Evolutionary conservation across 2,113 vertebrate genomes (phyloP).

Genomic region (Pipra filicauda): DNA sequence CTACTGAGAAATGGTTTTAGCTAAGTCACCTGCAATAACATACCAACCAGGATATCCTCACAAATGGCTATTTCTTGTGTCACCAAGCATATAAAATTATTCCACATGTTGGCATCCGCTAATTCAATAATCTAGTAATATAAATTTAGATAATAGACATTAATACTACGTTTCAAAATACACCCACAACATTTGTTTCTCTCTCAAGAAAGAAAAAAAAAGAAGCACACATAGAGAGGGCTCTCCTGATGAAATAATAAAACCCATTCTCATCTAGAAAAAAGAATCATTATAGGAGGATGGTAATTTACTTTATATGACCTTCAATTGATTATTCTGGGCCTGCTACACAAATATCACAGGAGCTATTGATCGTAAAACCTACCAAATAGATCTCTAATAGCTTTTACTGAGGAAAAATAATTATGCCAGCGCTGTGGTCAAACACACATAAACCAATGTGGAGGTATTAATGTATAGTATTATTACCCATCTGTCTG

Average conservation of each 20-base stretch:
- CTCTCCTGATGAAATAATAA: constrained; percentile 85
- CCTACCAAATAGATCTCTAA: constrained; percentile 89
- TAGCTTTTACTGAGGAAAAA: constrained; percentile 88
- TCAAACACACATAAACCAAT: constrained; percentile 86
- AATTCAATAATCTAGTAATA: constrained; percentile 73
- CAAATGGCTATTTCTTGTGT: constrained; percentile 55
- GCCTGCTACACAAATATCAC: constrained; percentile 91
- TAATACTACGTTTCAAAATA: constrained; percentile 67
- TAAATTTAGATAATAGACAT: constrained; percentile 73
- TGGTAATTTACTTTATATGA: constrained; percentile 92
- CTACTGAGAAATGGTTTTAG: constrained; percentile 57
- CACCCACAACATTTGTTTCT: constrained; percentile 63
- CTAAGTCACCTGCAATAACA: constrained; percentile 53
- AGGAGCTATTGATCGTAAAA: constrained; percentile 90
- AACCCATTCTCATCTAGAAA: constrained; percentile 84
- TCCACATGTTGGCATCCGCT: constrained; percentile 60
- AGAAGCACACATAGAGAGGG: constrained; percentile 46
- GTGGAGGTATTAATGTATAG: constrained; percentile 83
- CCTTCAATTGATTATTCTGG: constrained; percentile 89
- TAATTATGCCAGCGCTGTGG: constrained; percentile 83
- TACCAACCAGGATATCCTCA: neutral
- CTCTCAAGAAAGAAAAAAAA: constrained; percentile 1
- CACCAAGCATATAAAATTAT: constrained; percentile 67
- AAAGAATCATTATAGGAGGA: constrained; percentile 87
- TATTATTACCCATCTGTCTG: constrained; percentile 83